Conservation (phyloP, 1,140 invertebrate species). For the Brachionus rotundiformis region DNA sequence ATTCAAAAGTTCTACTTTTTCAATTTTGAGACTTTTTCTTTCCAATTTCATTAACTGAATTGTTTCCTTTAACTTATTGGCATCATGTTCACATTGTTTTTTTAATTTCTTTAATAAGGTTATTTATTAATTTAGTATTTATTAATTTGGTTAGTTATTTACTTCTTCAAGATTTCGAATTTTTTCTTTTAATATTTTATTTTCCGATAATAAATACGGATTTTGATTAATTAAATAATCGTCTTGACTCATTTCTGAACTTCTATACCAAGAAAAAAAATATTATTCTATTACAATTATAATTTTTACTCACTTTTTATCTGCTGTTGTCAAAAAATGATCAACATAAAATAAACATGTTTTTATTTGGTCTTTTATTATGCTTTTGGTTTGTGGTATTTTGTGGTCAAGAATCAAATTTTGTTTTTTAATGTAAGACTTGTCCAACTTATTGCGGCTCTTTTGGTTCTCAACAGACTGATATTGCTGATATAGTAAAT, state of each 20-base stretch:
- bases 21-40: slow-evolving; percentile 17
- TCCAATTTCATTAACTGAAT: slow-evolving; percentile 1
- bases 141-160: background rate
- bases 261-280: background rate
- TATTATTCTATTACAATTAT: background rate
- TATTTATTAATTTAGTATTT: background rate
- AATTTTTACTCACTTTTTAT: background rate
- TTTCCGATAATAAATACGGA: slow-evolving; percentile 22
- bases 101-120: slow-evolving; percentile 10
- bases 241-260: background rate
- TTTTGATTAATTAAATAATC: background rate
- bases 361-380: background rate
- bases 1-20: slow-evolving; percentile 42
- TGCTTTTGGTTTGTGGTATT: background rate
- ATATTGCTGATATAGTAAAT: slow-evolving; percentile 29
- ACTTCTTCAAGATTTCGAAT: slow-evolving; percentile 16
- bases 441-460: background rate
- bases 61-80: background rate
- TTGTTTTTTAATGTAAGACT: background rate
- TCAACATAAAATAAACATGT: slow-evolving; percentile 26
- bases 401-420: slow-evolving; percentile 1
- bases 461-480: background rate
- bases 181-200: slow-evolving; percentile 25
- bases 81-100: slow-evolving; percentile 4
- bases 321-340: background rate